Percentiles rank a stretch among this genome's conserved stretches.
Evolutionary conservation across 2,888 invertebrate species (phyloP).

Genomic region (Drosophila atroscutellata): DNA sequence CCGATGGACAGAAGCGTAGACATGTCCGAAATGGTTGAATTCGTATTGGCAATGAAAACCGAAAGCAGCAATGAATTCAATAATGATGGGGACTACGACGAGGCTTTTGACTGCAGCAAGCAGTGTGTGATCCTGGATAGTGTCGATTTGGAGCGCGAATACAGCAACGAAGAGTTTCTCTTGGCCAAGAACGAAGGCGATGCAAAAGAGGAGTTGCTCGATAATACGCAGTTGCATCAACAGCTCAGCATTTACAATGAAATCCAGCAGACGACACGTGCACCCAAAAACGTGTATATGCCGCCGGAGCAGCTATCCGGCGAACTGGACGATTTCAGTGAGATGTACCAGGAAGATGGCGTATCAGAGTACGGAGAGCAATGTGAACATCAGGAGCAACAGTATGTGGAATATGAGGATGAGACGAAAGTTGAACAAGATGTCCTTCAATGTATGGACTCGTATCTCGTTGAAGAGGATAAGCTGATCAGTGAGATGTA

Average conservation of each 20-base stretch:
- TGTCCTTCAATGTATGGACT: no score
- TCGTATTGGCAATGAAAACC: slow-evolving; percentile 48
- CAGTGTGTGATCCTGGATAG: slow-evolving; percentile 59
- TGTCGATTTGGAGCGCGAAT: slow-evolving; percentile 55
- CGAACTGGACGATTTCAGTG: slow-evolving; percentile 40
- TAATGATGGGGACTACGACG: slow-evolving; percentile 34
- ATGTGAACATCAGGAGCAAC: no score
- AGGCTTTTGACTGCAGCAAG: slow-evolving; percentile 31
- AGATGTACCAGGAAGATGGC: no score
- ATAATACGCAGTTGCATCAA: slow-evolving; percentile 42
- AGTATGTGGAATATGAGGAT: no score
- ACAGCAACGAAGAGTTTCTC: slow-evolving; percentile 55
- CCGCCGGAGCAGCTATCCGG: slow-evolving; percentile 40
- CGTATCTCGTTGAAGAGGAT: background rate
- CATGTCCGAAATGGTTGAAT: slow-evolving; percentile 76
- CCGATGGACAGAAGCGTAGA: slow-evolving; percentile 50
- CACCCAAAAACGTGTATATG: slow-evolving; percentile 45
- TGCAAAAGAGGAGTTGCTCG: slow-evolving; percentile 39
- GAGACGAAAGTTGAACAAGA: no score
- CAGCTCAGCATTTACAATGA: slow-evolving; percentile 40
- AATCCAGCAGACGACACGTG: slow-evolving; percentile 26
- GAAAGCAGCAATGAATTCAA: slow-evolving; percentile 17
- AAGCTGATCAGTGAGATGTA: slow-evolving; percentile 7
- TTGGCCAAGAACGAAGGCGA: slow-evolving; percentile 47
- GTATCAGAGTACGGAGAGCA: no score